These are phyloP conservation scores for Rhabdomys dilectus DNA, from an alignment of 2,113 vertebrate species.

Conservation along the genomic window DNA sequence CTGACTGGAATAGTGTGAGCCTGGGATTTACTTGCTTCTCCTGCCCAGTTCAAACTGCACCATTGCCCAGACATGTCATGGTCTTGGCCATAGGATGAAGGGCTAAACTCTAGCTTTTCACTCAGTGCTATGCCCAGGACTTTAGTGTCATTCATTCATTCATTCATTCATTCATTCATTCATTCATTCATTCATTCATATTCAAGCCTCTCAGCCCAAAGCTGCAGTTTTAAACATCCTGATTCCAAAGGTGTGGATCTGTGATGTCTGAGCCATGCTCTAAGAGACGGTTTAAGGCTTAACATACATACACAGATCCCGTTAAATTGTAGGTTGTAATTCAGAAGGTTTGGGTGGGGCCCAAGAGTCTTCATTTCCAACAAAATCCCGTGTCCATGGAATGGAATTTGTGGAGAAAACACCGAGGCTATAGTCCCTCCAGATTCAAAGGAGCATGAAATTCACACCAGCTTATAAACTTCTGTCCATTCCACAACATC, in stretches of 20 bases:
- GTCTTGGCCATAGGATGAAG: not conserved
- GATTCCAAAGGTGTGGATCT: not conserved
- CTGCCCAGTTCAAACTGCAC: not conserved
- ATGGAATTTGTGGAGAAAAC: not conserved
- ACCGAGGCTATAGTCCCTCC: not conserved
- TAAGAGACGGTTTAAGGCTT: not conserved
- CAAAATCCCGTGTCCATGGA: not conserved
- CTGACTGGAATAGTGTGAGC: not conserved
- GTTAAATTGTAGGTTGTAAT: not conserved
- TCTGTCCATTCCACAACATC: conserved; percentile 1
- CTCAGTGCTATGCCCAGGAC: not conserved
- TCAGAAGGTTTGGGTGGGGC: not conserved
- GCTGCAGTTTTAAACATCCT: not conserved
- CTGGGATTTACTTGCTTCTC: not conserved
- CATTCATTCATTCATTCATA: not conserved
- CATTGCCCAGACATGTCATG: not conserved
- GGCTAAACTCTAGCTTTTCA: not conserved
- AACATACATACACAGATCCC: not conserved
- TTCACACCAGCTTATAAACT: not conserved
- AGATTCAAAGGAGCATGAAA: not conserved
- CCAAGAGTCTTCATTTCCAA: not conserved
- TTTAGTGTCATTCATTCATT: not conserved
- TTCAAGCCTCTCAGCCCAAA: not conserved
- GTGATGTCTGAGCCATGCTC: not conserved
- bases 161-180: no score